These are phyloP conservation scores for Psylliodes chrysocephalus DNA, from an alignment of 2,888 invertebrate species.

Conservation along the genomic window DNA sequence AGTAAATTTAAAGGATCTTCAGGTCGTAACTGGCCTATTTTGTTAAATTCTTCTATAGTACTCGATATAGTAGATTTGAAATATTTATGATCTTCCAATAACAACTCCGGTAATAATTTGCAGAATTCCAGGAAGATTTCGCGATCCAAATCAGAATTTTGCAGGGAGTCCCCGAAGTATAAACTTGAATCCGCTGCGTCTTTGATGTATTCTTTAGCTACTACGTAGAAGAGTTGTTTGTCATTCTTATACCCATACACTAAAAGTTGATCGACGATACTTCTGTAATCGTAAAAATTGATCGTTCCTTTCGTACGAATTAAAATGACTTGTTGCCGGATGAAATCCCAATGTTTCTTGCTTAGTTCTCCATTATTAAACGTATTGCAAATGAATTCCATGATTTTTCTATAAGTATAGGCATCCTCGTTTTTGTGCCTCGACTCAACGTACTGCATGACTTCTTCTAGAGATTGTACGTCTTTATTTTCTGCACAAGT, in stretches of 20 bases:
- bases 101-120: not conserved
- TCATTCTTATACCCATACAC: slow-evolving; percentile 9
- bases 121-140: slow-evolving; percentile 16
- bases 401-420: not conserved
- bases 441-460: slow-evolving; percentile 41
- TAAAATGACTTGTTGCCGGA: slow-evolving; percentile 35
- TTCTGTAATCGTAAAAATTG: slow-evolving; percentile 1
- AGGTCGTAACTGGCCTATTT: not conserved
- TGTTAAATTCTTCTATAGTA: not conserved
- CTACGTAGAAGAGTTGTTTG: not conserved
- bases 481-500: slow-evolving; percentile 41
- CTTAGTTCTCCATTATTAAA: slow-evolving; percentile 25
- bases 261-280: not conserved
- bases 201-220: slow-evolving; percentile 4
- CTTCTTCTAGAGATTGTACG: slow-evolving; percentile 34
- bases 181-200: not conserved
- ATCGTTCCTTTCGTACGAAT: slow-evolving; percentile 20
- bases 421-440: slow-evolving; percentile 41
- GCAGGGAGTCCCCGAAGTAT: slow-evolving; percentile 3
- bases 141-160: slow-evolving; percentile 6
- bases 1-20: slow-evolving; percentile 12
- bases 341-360: slow-evolving; percentile 38
- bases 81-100: not conserved
- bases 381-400: slow-evolving; percentile 12
- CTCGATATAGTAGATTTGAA: not conserved